Evolutionary conservation across 2,888 invertebrate genomes (phyloP).

Genomic region (Pyrgus malvae): DNA sequence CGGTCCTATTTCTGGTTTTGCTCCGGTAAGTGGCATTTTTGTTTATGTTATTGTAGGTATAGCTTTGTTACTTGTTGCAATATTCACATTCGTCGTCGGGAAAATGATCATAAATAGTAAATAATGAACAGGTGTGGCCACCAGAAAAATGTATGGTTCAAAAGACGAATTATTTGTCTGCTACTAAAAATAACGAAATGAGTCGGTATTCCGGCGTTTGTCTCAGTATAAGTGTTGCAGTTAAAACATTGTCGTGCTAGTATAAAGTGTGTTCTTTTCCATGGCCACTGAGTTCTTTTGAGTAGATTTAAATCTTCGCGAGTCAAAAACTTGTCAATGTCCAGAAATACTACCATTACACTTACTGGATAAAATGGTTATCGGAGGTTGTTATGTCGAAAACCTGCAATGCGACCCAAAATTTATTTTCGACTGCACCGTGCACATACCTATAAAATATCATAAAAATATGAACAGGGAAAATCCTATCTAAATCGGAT

Average conservation of each 20-base stretch:
- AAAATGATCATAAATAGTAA: slow-evolving; percentile 26
- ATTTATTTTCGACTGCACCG: slow-evolving; percentile 2
- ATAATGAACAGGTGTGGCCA: slow-evolving; percentile 6
- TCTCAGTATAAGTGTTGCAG: slow-evolving; percentile 10
- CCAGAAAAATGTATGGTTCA: background rate
- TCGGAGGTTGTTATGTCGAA: background rate
- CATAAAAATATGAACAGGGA: background rate
- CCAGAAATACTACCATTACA: slow-evolving; percentile 16
- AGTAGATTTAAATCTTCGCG: slow-evolving; percentile 26
- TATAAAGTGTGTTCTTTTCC: slow-evolving; percentile 26
- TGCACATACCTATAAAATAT: background rate
- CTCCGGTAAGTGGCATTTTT: slow-evolving; percentile 25
- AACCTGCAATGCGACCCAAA: background rate
- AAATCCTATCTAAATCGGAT: background rate
- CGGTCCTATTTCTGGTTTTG: slow-evolving; percentile 13
- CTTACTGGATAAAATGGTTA: background rate
- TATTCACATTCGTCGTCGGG: slow-evolving; percentile 25
- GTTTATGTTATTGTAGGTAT: background rate
- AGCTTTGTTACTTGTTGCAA: slow-evolving; percentile 16
- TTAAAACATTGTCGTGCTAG: slow-evolving; percentile 10
- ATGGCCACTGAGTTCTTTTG: slow-evolving; percentile 16
- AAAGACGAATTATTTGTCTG: slow-evolving; percentile 1
- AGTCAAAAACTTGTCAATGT: slow-evolving; percentile 23
- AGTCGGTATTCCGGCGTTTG: slow-evolving; percentile 7
- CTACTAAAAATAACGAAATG: slow-evolving; percentile 8